Base-by-base conservation (phyloP, 2,888 invertebrate genomes). In the Heterodera filipjevi region DNA sequence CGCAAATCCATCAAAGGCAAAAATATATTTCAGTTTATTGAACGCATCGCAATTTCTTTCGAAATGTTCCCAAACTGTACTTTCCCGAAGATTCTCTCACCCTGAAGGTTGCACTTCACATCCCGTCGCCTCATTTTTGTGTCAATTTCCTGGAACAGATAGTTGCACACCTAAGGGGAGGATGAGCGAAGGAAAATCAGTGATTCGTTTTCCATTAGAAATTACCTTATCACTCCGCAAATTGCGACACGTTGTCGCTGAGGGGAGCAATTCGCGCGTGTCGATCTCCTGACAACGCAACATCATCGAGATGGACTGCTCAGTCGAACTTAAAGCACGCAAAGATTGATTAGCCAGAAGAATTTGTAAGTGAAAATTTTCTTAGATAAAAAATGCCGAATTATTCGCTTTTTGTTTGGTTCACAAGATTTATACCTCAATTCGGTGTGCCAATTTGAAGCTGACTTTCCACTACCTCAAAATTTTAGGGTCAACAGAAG, bases 81-180 rank as follows among this genome's bases (percentile, higher is more conserved):
- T 39, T 12, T 39, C 39, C n/a, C n/a, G n/a, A n/a, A n/a, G n/a
- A n/a, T n/a, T 12, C 39, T 39, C 12, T 12, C 39, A 81, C 82
- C 82, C 32, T 71, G 77, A 32, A 82, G 64, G 66, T 85, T 85
- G 68, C 83, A 83, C 39, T 79, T 77, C 0, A 84, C 83, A 64
- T 83, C 83, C n/a, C 83, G 77, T 12, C 71, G 71, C 32, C 83
- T 84, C 35, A 80, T 84, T 19, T 12, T 70, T 64, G 66, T 59
- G 53, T 85, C 84, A 33, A 85, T 83, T 19, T 71, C 77, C 10
- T 74, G 49, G 70, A 83, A 83, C 22, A 83, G 39, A 22, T 76
- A 75, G 39, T 78, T 44, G 71, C 83, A 83, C 32, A 84, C 77
- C 75, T 75, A 6, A 72, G 27, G n/a, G 19, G 22, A 6, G 22